These are phyloP conservation scores for Stenurella melanura DNA, from an alignment of 2,888 invertebrate species.

Conservation along the genomic window DNA sequence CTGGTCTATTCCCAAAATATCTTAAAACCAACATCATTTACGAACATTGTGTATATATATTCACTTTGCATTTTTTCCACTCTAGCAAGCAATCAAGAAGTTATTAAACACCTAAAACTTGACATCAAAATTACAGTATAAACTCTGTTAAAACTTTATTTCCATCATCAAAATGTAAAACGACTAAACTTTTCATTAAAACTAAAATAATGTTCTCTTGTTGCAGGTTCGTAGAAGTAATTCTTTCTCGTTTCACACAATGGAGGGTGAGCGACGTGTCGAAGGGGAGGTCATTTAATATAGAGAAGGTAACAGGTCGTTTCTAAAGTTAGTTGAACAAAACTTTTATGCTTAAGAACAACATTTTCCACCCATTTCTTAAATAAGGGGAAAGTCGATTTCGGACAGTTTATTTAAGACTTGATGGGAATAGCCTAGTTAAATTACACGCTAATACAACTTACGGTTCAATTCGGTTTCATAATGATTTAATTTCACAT, in stretches of 20 bases:
- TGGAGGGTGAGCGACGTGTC: neutral
- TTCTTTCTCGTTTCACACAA: conserved; percentile 17
- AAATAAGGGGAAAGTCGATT: neutral
- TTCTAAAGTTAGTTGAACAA: conserved; percentile 14
- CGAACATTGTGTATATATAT: neutral
- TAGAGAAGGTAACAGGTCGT: conserved; percentile 5
- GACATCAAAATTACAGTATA: neutral
- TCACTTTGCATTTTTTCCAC: neutral
- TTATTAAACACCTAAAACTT: conserved; percentile 10
- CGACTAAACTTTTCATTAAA: conserved; percentile 27
- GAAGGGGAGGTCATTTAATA: conserved; percentile 13
- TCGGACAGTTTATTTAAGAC: neutral
- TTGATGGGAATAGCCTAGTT: neutral
- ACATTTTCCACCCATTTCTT: neutral
- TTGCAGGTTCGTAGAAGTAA: conserved; percentile 20
- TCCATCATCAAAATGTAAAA: conserved; percentile 14
- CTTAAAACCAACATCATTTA: too few relatives aligned
- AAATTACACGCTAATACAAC: neutral
- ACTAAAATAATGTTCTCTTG: conserved; percentile 20
- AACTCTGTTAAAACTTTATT: conserved; percentile 23
- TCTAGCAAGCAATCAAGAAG: neutral
- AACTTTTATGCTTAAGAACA: conserved; percentile 8
- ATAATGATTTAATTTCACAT: neutral
- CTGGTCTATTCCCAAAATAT: too few relatives aligned
- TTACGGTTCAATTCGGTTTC: neutral